phyloP scores from a whole-genome alignment of 2,113 vertebrate genomes.

The Zapus hudsonius region DNA sequence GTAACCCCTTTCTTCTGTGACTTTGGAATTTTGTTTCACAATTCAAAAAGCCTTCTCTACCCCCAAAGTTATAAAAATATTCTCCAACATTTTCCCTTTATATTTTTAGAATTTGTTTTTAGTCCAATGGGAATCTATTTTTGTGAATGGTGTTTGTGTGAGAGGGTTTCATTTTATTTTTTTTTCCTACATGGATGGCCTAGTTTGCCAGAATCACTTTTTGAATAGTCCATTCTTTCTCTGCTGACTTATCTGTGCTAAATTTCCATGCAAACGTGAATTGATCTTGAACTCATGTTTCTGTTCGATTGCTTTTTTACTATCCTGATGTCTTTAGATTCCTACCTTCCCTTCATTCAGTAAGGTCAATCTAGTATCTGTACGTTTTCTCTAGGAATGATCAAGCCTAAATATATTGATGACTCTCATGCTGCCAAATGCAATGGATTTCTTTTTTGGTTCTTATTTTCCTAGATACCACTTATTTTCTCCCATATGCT shows the following conservation, averaged over 20 bases:
- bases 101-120: slow-evolving; percentile 75
- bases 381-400: slow-evolving; percentile 5
- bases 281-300: slow-evolving; percentile 6
- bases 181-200: slow-evolving; percentile 55
- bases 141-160: slow-evolving; percentile 52
- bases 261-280: slow-evolving; percentile 26
- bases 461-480: slow-evolving; percentile 28
- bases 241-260: slow-evolving; percentile 34
- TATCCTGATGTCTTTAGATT: not conserved
- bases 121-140: slow-evolving; percentile 70
- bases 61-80: slow-evolving; percentile 53
- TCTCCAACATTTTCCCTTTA: slow-evolving; percentile 50
- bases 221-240: slow-evolving; percentile 42
- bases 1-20: slow-evolving; percentile 22
- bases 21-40: slow-evolving; percentile 39
- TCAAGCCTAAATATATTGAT: slow-evolving; percentile 27
- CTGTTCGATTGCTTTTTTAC: not conserved
- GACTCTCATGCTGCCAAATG: slow-evolving; percentile 4
- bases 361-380: slow-evolving; percentile 21
- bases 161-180: slow-evolving; percentile 48
- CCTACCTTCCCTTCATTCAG: not conserved
- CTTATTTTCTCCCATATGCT: slow-evolving; percentile 16
- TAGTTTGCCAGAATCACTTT: slow-evolving; percentile 40
- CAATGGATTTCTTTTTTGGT: not conserved
- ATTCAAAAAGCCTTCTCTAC: slow-evolving; percentile 52